phyloP scores from a whole-genome alignment of 2,797 vertebrate genomes.

The Pangasius djambal region DNA sequence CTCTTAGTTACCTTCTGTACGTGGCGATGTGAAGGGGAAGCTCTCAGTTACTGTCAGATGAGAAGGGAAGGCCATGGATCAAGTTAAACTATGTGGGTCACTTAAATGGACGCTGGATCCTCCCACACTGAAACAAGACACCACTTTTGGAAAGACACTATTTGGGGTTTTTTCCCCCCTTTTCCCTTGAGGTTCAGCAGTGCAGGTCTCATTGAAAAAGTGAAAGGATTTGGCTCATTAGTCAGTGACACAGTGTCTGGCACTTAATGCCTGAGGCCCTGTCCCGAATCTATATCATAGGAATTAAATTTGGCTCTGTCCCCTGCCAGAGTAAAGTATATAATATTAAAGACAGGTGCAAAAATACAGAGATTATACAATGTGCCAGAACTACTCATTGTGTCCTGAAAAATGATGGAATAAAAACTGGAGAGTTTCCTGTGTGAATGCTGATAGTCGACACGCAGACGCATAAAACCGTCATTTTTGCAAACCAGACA shows the following conservation, averaged over 20 bases:
- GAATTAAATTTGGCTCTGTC: conserved; percentile 32
- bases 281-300: conserved; percentile 40
- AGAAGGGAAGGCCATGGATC: conserved; percentile 52
- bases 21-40: conserved; percentile 45
- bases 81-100: conserved; percentile 59
- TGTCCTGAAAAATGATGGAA: not conserved
- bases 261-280: conserved; percentile 4
- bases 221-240: conserved; percentile 47
- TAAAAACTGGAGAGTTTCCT: not conserved
- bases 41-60: conserved; percentile 57
- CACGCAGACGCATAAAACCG: not conserved
- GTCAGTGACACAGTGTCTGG: conserved; percentile 43
- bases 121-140: conserved; percentile 49
- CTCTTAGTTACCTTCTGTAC: conserved; percentile 55
- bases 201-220: conserved; percentile 36
- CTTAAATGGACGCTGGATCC: conserved; percentile 47
- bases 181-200: conserved; percentile 21
- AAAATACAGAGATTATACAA: conserved; percentile 21
- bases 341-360: conserved; percentile 47
- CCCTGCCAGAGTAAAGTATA: conserved; percentile 22
- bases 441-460: not conserved
- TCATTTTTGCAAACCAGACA: not conserved
- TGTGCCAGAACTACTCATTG: not conserved
- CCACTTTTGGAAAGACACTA: conserved; percentile 45
- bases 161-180: conserved; percentile 10